phyloP scores from a whole-genome alignment of 2,113 vertebrate genomes.

The Syngnathoides biaculeatus region DNA sequence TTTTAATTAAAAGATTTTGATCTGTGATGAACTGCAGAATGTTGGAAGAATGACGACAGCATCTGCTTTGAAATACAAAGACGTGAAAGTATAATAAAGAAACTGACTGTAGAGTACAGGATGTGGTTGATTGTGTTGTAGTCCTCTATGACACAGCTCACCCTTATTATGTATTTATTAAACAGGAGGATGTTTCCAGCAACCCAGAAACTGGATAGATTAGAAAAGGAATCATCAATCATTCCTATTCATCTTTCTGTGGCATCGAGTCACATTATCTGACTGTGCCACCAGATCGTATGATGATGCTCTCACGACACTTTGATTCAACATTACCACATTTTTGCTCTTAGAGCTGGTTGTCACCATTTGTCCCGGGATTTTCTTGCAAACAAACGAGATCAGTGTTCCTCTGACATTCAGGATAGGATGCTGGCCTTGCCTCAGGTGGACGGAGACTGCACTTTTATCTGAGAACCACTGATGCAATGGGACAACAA shows the following conservation, averaged over 20 bases:
- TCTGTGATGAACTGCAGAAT: slow-evolving; percentile 62
- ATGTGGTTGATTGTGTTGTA: slow-evolving; percentile 12
- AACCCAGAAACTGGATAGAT: slow-evolving; percentile 17
- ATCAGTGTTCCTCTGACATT: slow-evolving; percentile 51
- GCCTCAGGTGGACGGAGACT: slow-evolving; percentile 38
- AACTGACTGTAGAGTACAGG: slow-evolving; percentile 23
- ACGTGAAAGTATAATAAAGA: slow-evolving; percentile 48
- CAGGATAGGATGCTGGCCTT: slow-evolving; percentile 38
- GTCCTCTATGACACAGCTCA: slow-evolving; percentile 2
- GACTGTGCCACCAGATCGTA: neutral
- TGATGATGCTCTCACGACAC: neutral
- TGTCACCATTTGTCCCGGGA: slow-evolving; percentile 62
- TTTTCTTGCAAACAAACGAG: slow-evolving; percentile 44
- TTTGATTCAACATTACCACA: neutral
- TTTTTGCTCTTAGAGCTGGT: slow-evolving; percentile 54
- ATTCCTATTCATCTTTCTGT: slow-evolving; percentile 13
- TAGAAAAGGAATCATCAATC: slow-evolving; percentile 3
- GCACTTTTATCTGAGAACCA: slow-evolving; percentile 43
- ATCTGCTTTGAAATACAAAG: slow-evolving; percentile 50
- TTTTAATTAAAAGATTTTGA: slow-evolving; percentile 76
- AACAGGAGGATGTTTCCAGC: slow-evolving; percentile 17
- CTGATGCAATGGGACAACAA: slow-evolving; percentile 32
- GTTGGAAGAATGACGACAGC: slow-evolving; percentile 44
- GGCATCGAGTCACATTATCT: slow-evolving; percentile 1
- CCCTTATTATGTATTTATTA: slow-evolving; percentile 2